Evolutionary conservation across 2,888 invertebrate species (phyloP).

Genomic region (Myathropa florea): DNA sequence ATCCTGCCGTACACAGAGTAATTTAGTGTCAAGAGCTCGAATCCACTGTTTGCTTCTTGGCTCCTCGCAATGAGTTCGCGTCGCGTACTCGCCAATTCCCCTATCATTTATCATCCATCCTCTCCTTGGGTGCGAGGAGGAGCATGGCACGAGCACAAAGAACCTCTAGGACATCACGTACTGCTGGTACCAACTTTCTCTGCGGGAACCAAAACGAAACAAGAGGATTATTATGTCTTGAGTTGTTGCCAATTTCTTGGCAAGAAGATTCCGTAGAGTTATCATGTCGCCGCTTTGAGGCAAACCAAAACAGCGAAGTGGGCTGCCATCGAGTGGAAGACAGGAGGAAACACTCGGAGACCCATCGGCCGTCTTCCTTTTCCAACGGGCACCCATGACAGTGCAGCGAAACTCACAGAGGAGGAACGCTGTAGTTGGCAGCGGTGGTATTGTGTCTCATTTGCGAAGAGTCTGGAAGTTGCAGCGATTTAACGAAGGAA

Average conservation of each 20-base stretch:
- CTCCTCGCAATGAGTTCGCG: constrained; percentile 42
- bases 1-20: constrained; percentile 67
- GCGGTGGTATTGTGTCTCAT: constrained; percentile 55
- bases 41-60: constrained; percentile 62
- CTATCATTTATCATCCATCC: constrained; percentile 18
- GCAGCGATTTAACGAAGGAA: constrained; percentile 67
- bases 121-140: neutral
- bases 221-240: constrained; percentile 74
- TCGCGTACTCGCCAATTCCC: constrained; percentile 30
- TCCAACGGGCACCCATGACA: neutral
- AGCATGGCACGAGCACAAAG: constrained; percentile 18
- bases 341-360: neutral
- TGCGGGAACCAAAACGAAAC: constrained; percentile 58
- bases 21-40: constrained; percentile 65
- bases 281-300: constrained; percentile 70
- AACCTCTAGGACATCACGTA: constrained; percentile 70
- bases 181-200: constrained; percentile 45
- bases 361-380: neutral
- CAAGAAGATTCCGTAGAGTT: constrained; percentile 58
- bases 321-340: neutral
- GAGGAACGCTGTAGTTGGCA: constrained; percentile 8
- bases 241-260: constrained; percentile 72
- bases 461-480: constrained; percentile 53
- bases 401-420: neutral
- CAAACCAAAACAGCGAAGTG: constrained; percentile 57